Conservation (phyloP, 2,888 invertebrate genomes). For the Boloria selene region DNA sequence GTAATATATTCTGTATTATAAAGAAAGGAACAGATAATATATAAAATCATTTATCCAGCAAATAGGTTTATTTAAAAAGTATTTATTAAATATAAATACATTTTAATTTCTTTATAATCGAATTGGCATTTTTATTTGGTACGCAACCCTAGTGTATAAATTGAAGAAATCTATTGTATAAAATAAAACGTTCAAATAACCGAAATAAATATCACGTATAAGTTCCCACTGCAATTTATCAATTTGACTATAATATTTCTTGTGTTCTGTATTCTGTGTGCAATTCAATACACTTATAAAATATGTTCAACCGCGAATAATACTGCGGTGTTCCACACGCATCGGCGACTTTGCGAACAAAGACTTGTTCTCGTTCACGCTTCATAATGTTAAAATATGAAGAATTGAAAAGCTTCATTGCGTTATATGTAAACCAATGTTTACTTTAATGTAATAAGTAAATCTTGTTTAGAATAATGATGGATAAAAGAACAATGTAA, state of each 20-base stretch:
- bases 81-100: too few species aligned
- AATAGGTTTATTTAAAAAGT: too few species aligned
- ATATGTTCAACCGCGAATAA: conserved; percentile 18
- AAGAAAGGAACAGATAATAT: too few species aligned
- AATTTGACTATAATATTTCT: conserved; percentile 11
- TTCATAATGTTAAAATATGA: conserved; percentile 8
- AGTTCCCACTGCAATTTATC: conserved; percentile 20
- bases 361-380: conserved; percentile 49
- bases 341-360: conserved; percentile 58
- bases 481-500: too few species aligned
- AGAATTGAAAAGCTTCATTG: neutral
- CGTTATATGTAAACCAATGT: neutral
- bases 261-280: conserved; percentile 3
- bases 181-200: conserved; percentile 16
- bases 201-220: conserved; percentile 17
- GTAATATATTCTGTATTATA: too few species aligned
- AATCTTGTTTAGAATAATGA: too few species aligned
- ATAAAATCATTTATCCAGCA: too few species aligned
- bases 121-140: neutral
- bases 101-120: too few species aligned
- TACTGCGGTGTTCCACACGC: conserved; percentile 57
- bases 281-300: conserved; percentile 14
- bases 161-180: conserved; percentile 12
- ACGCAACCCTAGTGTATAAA: conserved; percentile 13
- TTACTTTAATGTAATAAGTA: too few species aligned